Evolutionary conservation across 2,113 vertebrate species (phyloP).

Genomic region (Platysternon megacephalum): DNA sequence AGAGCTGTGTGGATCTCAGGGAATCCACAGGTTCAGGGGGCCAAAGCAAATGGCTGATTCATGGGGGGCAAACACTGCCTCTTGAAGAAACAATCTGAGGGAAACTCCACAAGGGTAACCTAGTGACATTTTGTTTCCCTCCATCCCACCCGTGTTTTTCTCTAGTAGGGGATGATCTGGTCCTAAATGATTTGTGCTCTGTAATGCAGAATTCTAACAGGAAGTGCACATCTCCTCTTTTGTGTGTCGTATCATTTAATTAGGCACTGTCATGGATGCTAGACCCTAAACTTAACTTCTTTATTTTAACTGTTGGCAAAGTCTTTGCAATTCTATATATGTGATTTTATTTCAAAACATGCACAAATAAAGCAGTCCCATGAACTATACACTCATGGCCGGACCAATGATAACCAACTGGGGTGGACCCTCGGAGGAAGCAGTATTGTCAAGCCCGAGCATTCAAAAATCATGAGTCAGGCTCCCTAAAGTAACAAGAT

Average conservation of each 20-base stretch:
- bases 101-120: background rate
- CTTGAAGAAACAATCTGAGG: background rate
- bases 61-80: background rate
- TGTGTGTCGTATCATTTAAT: background rate
- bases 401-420: background rate
- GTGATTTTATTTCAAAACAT: background rate
- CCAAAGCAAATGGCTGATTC: background rate
- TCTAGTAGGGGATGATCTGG: background rate
- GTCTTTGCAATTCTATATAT: background rate
- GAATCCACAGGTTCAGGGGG: background rate
- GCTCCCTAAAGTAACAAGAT: background rate
- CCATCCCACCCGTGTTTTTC: background rate
- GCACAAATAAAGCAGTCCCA: background rate
- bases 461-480: too few species aligned
- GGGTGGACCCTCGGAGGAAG: background rate
- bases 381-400: background rate
- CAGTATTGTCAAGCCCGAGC: background rate
- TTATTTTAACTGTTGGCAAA: background rate
- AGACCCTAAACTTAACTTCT: background rate
- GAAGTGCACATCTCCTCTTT: background rate
- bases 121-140: background rate
- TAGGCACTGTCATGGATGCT: background rate
- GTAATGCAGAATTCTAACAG: background rate
- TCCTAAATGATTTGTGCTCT: background rate
- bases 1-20: background rate